phyloP scores from a whole-genome alignment of 2,888 invertebrate species.

The Microchrysa polita region DNA sequence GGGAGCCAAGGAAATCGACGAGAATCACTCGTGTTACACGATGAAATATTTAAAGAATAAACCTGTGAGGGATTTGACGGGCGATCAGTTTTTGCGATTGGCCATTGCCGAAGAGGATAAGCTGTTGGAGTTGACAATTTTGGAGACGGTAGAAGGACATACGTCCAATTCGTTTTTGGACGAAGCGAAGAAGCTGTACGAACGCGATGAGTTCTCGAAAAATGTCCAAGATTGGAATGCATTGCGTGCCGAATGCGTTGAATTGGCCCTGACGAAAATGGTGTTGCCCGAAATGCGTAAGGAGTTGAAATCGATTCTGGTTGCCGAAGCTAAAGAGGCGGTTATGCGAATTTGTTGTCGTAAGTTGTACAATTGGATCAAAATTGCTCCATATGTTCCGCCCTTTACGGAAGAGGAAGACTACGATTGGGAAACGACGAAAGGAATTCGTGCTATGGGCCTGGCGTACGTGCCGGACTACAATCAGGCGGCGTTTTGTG shows the following conservation, averaged over 20 bases:
- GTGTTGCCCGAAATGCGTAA: constrained; percentile 89
- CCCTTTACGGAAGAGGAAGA: constrained; percentile 84
- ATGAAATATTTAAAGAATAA: constrained; percentile 94
- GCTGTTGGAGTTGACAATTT: constrained; percentile 76
- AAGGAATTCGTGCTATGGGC: constrained; percentile 86
- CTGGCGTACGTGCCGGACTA: constrained; percentile 88
- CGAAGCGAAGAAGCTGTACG: constrained; percentile 79
- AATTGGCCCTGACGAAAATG: constrained; percentile 85
- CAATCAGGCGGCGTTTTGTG: constrained; percentile 86
- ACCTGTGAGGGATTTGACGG: constrained; percentile 86
- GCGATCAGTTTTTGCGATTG: constrained; percentile 90
- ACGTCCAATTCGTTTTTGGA: constrained; percentile 82
- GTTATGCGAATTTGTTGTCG: constrained; percentile 85
- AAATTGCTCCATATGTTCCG: constrained; percentile 78
- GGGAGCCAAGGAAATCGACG: constrained; percentile 95
- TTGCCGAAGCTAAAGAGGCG: constrained; percentile 88
- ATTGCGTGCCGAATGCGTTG: constrained; percentile 85
- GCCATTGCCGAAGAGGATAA: constrained; percentile 84
- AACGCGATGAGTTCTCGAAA: constrained; percentile 91
- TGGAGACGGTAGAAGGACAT: constrained; percentile 81
- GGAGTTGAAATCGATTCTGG: constrained; percentile 81
- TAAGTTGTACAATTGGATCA: constrained; percentile 90
- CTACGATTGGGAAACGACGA: constrained; percentile 85
- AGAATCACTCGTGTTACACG: constrained; percentile 86
- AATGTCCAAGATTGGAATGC: constrained; percentile 96